These are phyloP conservation scores for Corydoras maculifer DNA, from an alignment of 2,113 vertebrate species.

Conservation along the genomic window DNA sequence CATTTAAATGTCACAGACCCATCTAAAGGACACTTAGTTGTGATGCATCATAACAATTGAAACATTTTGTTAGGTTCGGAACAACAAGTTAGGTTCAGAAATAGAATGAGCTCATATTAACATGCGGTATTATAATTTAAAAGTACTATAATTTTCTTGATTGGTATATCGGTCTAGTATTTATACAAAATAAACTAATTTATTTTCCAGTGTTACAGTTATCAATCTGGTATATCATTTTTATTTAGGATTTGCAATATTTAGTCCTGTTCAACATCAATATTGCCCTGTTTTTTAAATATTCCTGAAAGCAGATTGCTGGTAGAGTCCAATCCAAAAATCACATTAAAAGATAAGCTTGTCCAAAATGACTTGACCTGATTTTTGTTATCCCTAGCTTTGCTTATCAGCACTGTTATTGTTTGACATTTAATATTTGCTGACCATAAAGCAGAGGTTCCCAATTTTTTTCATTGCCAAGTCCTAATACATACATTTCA, in stretches of 20 bases:
- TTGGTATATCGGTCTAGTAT: neutral
- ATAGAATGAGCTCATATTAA: neutral
- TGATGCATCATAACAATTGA: neutral
- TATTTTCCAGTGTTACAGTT: no score
- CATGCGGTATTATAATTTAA: no score
- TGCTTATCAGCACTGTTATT: no score
- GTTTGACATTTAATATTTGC: no score
- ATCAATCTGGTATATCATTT: neutral
- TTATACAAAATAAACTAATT: no score
- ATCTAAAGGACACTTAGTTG: neutral
- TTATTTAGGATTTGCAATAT: neutral
- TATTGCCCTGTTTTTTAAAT: neutral
- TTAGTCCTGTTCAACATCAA: neutral
- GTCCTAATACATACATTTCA: no score
- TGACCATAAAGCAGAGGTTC: no score
- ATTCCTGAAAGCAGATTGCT: neutral
- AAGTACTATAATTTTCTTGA: neutral
- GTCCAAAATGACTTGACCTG: no score
- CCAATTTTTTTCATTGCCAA: no score
- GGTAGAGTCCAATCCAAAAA: no score
- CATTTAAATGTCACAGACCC: constrained; percentile 36
- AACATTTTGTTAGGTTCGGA: neutral
- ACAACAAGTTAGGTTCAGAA: neutral
- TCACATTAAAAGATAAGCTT: no score
- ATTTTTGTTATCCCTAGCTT: no score